Evolutionary conservation across 2,797 vertebrate genomes (phyloP), one percentile per base, ranked within the genome.

Genomic region (Pelobates cultripes): DNA sequence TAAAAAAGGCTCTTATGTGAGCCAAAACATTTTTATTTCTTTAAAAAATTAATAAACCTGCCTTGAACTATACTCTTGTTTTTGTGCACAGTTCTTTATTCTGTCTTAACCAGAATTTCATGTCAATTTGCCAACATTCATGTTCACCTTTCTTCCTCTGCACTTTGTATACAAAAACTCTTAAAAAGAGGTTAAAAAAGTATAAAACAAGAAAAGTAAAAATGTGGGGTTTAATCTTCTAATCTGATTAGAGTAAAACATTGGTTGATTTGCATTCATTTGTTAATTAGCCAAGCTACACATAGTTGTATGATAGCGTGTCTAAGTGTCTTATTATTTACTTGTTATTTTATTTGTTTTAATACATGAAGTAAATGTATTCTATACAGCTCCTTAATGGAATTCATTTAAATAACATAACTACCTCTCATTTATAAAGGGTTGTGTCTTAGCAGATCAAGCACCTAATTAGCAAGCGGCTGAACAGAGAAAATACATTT

Each of bases 271-370:
- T 45, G 43, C 42, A 70, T 70, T 45, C 12, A 70, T 70, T 45
- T 79, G 61, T 63, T 88, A 87, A 85, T 17, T 71, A 84, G 86
- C 85, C 85, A 87, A 84, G 68, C 2, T 3, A 83, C 87, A 75
- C 79, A 82, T 86, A 87, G 86, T 87, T 87, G 87, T 85, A 76
- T 43, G 82, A 77, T 83, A 81, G 83, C 73, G 79, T 9, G 68
- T n/a, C 68, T 87, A 88, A 90, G 86, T 87, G 86, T 76, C 44
- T 69, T 87, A 85, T 87, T 89, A 90, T 87, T 91, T 88, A 87
- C 79, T 75, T 88, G 87, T 86, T 81, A 66, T 86, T 88, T 85
- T 75, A 86, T 81, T 85, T 76, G 80, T 75, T 85, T 86, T 71
- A 6, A 4, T 63, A 40, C 43, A 41, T 71, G 9, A 15, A 68